Base-by-base conservation (phyloP, 2,797 vertebrate genomes). In the Antennarius maculatus region DNA sequence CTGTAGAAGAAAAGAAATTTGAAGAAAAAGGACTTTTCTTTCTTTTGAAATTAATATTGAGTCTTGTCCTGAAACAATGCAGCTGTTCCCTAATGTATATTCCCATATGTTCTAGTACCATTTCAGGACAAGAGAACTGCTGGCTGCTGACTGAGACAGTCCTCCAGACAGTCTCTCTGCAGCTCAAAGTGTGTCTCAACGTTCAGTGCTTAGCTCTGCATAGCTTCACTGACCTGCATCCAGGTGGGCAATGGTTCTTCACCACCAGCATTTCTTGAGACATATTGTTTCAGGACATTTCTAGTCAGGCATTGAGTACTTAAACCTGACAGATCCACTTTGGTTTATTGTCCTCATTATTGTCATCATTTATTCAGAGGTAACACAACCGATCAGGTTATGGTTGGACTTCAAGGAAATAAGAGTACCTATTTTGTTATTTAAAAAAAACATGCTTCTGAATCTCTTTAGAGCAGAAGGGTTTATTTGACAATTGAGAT, bases 171-270 rank as follows among this genome's bases (percentile, higher is more conserved):
- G 96, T 96, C 47, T 94, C 94, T 61, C 92, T 97, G 64, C 97
- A 98, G 85, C 91, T 97, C 60, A 99, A 98, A 84, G 91, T 97
- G 77, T 99, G 98, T 86, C 89, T 95, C 64, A 98, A 98, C 54
- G 79, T 93, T 0, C 94, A 95, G 64, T 99, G 98, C 86, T 86
- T 99, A 86, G 96, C 97, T n/a, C 86, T 99, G 75, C 96, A 99
- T 80, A 96, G 96, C 91, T 99, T 99, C 91, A 95, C 93, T 48
- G 95, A 98, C 86, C 95, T 99, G 78, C 96, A 96, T 77, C 94
- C 96, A 91, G 97, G 97, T 99, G 92, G 76, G 73, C 28, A 14
- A 7, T 54, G 12, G 6, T 54, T 28, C 60, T 13, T 12, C 31
- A 43, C 42, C 47, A 17, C 5, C 18, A 56, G 7, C 42, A 1